phyloP scores from a whole-genome alignment of 2,888 invertebrate genomes.

The Trichogramma evanescens region DNA sequence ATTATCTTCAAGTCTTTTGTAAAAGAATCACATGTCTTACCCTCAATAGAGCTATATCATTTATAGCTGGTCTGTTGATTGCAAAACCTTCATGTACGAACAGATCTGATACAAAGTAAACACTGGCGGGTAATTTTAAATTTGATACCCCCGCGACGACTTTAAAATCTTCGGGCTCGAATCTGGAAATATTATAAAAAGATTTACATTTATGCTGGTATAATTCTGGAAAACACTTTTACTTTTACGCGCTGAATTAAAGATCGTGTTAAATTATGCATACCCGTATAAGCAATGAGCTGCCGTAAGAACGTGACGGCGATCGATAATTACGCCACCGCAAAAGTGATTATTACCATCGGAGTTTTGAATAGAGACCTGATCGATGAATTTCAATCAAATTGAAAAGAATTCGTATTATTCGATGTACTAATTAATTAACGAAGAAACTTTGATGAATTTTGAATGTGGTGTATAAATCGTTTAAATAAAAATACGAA shows the following conservation, averaged over 20 bases:
- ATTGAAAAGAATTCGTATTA: too few relatives aligned
- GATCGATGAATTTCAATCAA: not conserved
- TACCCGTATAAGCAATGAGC: constrained; percentile 22
- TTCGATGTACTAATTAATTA: too few relatives aligned
- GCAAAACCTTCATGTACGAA: constrained; percentile 26
- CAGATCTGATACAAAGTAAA: constrained; percentile 17
- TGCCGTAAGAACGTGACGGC: constrained; percentile 13
- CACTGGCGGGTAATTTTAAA: constrained; percentile 16
- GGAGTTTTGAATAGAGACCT: constrained; percentile 7
- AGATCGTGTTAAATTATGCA: not conserved
- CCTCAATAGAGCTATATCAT: constrained; percentile 36
- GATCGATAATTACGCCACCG: constrained; percentile 12
- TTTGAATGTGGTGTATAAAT: too few relatives aligned
- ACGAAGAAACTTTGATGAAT: too few relatives aligned
- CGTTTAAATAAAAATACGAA: not conserved
- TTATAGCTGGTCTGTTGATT: constrained; percentile 20
- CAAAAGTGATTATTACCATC: constrained; percentile 12
- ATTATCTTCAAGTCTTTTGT: not conserved
- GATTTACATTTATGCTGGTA: not conserved
- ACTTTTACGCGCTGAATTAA: not conserved
- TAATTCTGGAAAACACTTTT: not conserved
- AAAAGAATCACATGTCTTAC: constrained; percentile 17
- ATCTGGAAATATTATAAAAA: not conserved
- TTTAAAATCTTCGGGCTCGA: constrained; percentile 8
- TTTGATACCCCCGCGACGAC: constrained; percentile 28